Percentiles rank a stretch among this genome's conserved stretches.
phyloP scores from a whole-genome alignment of 2,888 invertebrate species.

The Acronicta leporina region DNA sequence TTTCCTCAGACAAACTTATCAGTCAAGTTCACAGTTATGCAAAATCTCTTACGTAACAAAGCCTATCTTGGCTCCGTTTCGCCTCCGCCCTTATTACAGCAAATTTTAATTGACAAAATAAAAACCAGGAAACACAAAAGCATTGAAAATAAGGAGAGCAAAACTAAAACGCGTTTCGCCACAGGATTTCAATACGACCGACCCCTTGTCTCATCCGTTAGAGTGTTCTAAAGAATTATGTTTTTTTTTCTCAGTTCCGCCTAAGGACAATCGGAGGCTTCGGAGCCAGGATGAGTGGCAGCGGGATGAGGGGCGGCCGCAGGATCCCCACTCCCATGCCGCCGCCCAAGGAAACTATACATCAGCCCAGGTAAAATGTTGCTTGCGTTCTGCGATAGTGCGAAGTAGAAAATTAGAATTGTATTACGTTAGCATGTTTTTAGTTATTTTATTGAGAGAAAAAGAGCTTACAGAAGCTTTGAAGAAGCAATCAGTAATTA shows the following conservation, averaged over 20 bases:
- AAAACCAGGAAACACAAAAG: slow-evolving; percentile 37
- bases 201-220: slow-evolving; percentile 67
- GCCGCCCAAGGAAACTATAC: slow-evolving; percentile 70
- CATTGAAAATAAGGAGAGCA: slow-evolving; percentile 22
- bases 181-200: slow-evolving; percentile 44
- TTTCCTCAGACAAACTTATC: not conserved
- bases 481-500: no score
- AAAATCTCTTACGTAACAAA: slow-evolving; percentile 18
- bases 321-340: slow-evolving; percentile 86
- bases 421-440: slow-evolving; percentile 2
- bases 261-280: slow-evolving; percentile 63
- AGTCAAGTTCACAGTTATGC: not conserved
- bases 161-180: slow-evolving; percentile 41
- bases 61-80: slow-evolving; percentile 14
- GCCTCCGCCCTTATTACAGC: slow-evolving; percentile 14
- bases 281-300: slow-evolving; percentile 74
- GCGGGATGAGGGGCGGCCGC: slow-evolving; percentile 75
- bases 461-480: not conserved
- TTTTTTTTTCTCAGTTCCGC: slow-evolving; percentile 69
- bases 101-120: slow-evolving; percentile 50
- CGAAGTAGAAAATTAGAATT: slow-evolving; percentile 9
- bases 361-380: slow-evolving; percentile 59
- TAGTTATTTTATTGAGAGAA: not conserved
- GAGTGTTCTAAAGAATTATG: slow-evolving; percentile 62
- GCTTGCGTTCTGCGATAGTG: slow-evolving; percentile 7